A percentile compares a stretch with the other conserved stretches of the same genome.
Conservation (phyloP, 2,888 invertebrate genomes). For the Cheilosia soror region DNA sequence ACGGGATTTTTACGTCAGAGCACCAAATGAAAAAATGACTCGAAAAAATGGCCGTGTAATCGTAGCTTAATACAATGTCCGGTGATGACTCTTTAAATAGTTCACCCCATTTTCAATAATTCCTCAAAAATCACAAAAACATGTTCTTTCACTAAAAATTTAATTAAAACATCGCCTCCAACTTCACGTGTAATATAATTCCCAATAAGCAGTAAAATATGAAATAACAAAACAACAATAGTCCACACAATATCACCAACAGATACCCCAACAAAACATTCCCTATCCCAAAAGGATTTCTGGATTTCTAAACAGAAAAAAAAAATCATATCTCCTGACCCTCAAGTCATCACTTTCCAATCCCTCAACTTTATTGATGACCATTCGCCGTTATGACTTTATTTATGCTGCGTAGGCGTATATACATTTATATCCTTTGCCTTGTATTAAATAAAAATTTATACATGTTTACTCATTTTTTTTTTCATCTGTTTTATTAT, state of each 20-base stretch:
- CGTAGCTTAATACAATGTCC: no score
- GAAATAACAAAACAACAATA: slow-evolving; percentile 9
- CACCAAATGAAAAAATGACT: no score
- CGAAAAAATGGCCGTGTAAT: no score
- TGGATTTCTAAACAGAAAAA: neutral
- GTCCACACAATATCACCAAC: neutral
- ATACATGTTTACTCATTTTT: slow-evolving; percentile 48
- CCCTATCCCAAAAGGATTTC: neutral
- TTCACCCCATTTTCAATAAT: no score
- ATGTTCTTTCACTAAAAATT: neutral
- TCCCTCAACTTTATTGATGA: slow-evolving; percentile 41
- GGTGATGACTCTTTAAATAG: no score
- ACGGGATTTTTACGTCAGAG: no score
- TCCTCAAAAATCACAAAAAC: no score
- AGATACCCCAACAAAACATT: neutral
- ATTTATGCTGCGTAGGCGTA: slow-evolving; percentile 30
- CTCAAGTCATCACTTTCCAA: slow-evolving; percentile 34
- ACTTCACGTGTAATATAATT: neutral
- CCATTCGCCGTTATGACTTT: slow-evolving; percentile 46
- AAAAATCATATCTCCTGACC: slow-evolving; percentile 13
- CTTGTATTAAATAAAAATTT: slow-evolving; percentile 1
- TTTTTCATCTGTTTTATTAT: neutral
- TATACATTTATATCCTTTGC: neutral
- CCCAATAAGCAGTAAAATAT: neutral
- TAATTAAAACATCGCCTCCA: neutral